Evolutionary conservation across 2,797 vertebrate genomes (phyloP).

Genomic region (Notolepis coatsorum): DNA sequence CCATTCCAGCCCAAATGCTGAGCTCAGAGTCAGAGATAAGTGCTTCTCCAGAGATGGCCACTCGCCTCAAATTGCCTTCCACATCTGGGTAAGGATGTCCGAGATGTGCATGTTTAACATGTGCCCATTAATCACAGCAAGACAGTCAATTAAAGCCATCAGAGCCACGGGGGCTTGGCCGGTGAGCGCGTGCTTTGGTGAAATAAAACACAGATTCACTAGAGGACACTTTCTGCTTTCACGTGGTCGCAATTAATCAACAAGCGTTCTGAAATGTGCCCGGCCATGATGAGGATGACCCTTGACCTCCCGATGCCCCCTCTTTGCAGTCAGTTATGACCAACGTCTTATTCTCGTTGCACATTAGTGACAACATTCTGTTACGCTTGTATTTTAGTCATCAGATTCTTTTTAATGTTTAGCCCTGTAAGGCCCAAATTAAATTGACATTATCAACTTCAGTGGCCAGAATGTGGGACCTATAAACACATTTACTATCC

Average conservation of each 20-base stretch:
- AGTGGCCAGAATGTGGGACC: too few relatives aligned
- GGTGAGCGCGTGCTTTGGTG: constrained; percentile 38
- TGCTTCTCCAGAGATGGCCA: constrained; percentile 85
- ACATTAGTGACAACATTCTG: too few relatives aligned
- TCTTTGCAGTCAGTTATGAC: not conserved
- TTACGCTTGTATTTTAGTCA: too few relatives aligned
- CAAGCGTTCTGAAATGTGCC: constrained; percentile 22
- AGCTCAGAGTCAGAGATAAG: constrained; percentile 82
- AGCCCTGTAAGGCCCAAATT: too few relatives aligned
- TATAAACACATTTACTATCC: too few relatives aligned
- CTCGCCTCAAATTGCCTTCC: constrained; percentile 73
- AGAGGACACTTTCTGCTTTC: constrained; percentile 47
- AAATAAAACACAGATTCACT: constrained; percentile 52
- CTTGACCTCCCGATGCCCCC: constrained; percentile 2
- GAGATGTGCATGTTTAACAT: constrained; percentile 81
- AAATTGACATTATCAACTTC: too few relatives aligned
- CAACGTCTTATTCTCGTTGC: not conserved
- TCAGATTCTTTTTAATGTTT: too few relatives aligned
- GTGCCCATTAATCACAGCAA: constrained; percentile 84
- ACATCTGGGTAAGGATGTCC: constrained; percentile 80
- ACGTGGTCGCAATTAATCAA: constrained; percentile 40
- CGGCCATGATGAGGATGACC: constrained; percentile 6
- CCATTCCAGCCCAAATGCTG: constrained; percentile 61
- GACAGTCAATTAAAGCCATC: constrained; percentile 84
- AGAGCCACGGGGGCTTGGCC: constrained; percentile 53